Evolutionary conservation across 1,140 invertebrate species (phyloP), one percentile per base, ranked within the genome.

Genomic region (Lethrus apterus): DNA sequence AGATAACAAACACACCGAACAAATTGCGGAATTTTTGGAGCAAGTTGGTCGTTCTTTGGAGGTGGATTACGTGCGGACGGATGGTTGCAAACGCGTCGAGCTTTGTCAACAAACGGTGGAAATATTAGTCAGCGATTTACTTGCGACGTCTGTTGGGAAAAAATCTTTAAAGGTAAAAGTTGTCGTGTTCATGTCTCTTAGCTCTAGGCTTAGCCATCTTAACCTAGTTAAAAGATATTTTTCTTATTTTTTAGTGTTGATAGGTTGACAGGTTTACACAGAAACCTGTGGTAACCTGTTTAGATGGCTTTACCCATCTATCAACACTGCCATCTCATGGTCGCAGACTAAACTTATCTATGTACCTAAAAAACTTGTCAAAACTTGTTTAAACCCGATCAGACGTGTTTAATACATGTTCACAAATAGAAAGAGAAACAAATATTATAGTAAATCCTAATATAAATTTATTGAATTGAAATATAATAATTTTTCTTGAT

Each of bases 1-100:
- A 52, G 79, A 83, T 33, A 76, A 83, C 54, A 84, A 83, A 52
- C 81, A 86, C 46, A 82, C 79, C 0, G 71, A 77, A 38, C 76
- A 84, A 54, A 79, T 86, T 34, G 69, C 78, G 1, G 61, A 71
- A 21, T 71, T 86, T 4, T 58, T 83, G 10, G 63, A 67, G 13
- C 69, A 74, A 41, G 70, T 75, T 11, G 73, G 73, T 44, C 67
- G 71, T n/a, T 59, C 54, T 10, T 62, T 62, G 23, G 50, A 62
- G 2, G 40, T 67, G 3, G 62, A 65, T 31, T 58, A 56, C 56
- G 41, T 71, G 65, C 31, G 64, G 60, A 1, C 47, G 65, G 20
- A 66, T 65, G 52, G 70, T 64, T 48, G 70, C 58, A 49, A 63
- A 60, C 4, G 70, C 67, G 64, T 75, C 30, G 73, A 72, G 50